Base-by-base conservation (phyloP, 2,113 vertebrate species). In the Deroptyus accipitrinus region DNA sequence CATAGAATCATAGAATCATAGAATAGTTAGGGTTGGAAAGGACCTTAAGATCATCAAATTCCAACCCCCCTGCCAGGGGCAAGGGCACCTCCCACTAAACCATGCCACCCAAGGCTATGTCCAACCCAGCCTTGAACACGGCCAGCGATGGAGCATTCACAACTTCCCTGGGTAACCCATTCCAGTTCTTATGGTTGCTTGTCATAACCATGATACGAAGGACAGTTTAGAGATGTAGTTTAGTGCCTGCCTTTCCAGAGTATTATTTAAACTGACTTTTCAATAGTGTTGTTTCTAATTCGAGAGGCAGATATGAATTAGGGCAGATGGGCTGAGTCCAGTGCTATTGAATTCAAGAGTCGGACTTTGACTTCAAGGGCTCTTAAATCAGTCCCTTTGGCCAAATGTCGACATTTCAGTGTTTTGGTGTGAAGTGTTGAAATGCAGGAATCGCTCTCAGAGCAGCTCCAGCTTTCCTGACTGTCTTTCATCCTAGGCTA, bases 351-450 rank as follows among this genome's bases (percentile, higher is more conserved):
- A 42, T 90, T 87, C 35, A 89, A 33, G 51, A 3, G 1, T 81
- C 28, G 54, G 31, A 70, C 62, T 86, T 52, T 83, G 52, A 80
- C 54, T 96, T 83, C 67, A 83, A 72, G 59, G 37, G 23, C 76
- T 80, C n/a, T 82, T 92, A 79, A 69, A 69, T 79, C 49, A 80
- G n/a, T 90, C 30, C 8, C 19, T 89, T 89, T 62, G 72, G 41
- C 72, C 54, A 86, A 77, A 49, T 11, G 5, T 2, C 77, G 85
- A 54, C 49, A 75, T 76, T 44, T 80, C 68, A 51, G 37, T 48
- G 28, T 83, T 92, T 96, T 83, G 44, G 74, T 72, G 42, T 92
- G 61, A 80, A 77, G 74, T 80, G 61, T 39, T 93, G 90, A 94
- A 93, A 93, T 55, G 30, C 10, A 81, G 68, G 61, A 94, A 74